Evolutionary conservation across 2,797 vertebrate species (phyloP).

Genomic region (Gila robusta): DNA sequence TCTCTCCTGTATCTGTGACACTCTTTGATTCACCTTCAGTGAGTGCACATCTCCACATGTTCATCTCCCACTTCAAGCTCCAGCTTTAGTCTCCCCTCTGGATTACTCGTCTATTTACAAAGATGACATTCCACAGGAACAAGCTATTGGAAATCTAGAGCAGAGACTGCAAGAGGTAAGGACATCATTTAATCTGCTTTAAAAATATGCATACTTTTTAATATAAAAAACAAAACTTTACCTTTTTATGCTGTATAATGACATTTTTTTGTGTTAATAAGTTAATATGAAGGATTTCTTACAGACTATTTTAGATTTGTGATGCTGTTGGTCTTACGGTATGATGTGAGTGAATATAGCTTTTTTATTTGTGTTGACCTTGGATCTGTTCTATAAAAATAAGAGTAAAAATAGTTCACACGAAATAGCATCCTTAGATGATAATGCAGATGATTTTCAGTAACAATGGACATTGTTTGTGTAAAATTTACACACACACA

Average conservation of each 20-base stretch:
- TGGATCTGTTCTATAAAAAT: conserved; percentile 13
- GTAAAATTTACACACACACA: too few species aligned
- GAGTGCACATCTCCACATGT: conserved; percentile 33
- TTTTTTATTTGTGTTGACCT: conserved; percentile 12
- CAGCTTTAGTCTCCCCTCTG: conserved; percentile 21
- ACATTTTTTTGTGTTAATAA: background rate
- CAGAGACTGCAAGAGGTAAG: conserved; percentile 24
- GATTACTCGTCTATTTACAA: conserved; percentile 5
- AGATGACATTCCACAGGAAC: conserved; percentile 32
- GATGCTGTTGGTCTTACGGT: background rate
- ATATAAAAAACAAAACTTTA: background rate
- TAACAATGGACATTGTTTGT: too few species aligned
- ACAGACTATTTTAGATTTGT: background rate
- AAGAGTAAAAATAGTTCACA: background rate
- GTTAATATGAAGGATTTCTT: background rate
- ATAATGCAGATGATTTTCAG: background rate
- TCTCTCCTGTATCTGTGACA: conserved; percentile 38
- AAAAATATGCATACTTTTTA: background rate
- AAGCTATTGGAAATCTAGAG: conserved; percentile 28
- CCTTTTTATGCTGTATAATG: background rate
- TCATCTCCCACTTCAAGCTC: conserved; percentile 33
- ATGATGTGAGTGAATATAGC: background rate
- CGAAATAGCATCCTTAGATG: background rate
- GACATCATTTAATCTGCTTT: background rate
- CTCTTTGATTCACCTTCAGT: conserved; percentile 26